These are phyloP conservation scores for Apis cerana DNA, from an alignment of 1,140 invertebrate species.

Conservation along the genomic window DNA sequence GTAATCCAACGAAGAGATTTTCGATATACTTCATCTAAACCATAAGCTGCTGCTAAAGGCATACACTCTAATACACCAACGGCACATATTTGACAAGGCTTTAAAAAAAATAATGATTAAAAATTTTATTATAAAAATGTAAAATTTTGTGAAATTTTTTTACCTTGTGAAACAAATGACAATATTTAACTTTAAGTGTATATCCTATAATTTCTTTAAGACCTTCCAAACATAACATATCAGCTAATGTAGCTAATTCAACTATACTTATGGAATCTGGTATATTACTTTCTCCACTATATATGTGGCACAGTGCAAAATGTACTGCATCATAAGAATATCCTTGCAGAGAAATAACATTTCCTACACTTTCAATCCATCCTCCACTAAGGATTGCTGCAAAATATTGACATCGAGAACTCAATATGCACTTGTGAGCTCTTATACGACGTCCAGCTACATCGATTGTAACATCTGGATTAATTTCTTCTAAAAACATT, in stretches of 20 bases:
- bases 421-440: slow-evolving; percentile 94
- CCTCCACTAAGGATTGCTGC: slow-evolving; percentile 93
- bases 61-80: slow-evolving; percentile 91
- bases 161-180: slow-evolving; percentile 94
- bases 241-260: slow-evolving; percentile 92
- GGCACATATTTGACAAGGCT: slow-evolving; percentile 90
- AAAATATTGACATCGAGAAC: slow-evolving; percentile 94
- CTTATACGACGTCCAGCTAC: slow-evolving; percentile 89
- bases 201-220: slow-evolving; percentile 94
- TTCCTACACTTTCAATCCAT: slow-evolving; percentile 89
- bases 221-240: slow-evolving; percentile 93
- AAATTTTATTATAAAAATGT: neutral
- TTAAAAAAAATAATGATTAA: slow-evolving; percentile 64
- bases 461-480: slow-evolving; percentile 91
- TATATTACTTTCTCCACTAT: slow-evolving; percentile 92
- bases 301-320: slow-evolving; percentile 95
- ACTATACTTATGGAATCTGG: slow-evolving; percentile 92
- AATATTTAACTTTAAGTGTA: slow-evolving; percentile 93
- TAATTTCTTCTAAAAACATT: slow-evolving; percentile 94
- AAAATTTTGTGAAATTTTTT: slow-evolving; percentile 2
- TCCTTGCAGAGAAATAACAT: slow-evolving; percentile 91
- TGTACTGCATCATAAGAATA: slow-evolving; percentile 92
- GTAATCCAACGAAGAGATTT: slow-evolving; percentile 93
- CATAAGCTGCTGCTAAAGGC: slow-evolving; percentile 90
- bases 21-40: slow-evolving; percentile 92